These are phyloP conservation scores for Eupithecia pulchellata DNA, from an alignment of 2,888 invertebrate species.

Conservation along the genomic window DNA sequence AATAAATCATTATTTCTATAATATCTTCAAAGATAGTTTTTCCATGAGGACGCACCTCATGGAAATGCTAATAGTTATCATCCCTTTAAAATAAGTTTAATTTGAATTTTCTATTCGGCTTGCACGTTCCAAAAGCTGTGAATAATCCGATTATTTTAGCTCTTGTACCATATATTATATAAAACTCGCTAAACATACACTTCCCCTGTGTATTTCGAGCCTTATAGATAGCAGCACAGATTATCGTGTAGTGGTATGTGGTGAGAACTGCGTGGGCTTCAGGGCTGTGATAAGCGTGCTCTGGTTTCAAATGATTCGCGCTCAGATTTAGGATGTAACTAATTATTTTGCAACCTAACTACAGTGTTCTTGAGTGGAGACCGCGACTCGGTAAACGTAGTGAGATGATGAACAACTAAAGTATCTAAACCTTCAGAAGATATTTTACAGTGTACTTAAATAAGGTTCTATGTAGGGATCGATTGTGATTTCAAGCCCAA, in stretches of 20 bases:
- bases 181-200: neutral
- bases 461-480: neutral
- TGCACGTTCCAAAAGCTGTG: too few species aligned
- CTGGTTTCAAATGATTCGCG: slow-evolving; percentile 42
- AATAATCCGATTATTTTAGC: neutral
- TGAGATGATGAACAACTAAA: too few species aligned
- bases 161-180: neutral
- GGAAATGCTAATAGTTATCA: too few species aligned
- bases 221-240: slow-evolving; percentile 35
- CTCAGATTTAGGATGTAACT: slow-evolving; percentile 30
- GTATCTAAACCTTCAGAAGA: too few species aligned
- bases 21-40: neutral
- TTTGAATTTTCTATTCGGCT: too few species aligned
- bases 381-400: too few species aligned
- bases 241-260: slow-evolving; percentile 41
- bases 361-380: too few species aligned
- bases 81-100: too few species aligned
- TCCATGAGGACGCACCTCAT: neutral
- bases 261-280: slow-evolving; percentile 68
- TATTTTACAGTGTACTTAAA: neutral
- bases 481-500: too few species aligned
- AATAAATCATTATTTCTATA: too few species aligned
- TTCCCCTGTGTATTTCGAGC: slow-evolving; percentile 8
- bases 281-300: slow-evolving; percentile 59
- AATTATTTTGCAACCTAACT: slow-evolving; percentile 10